Evolutionary conservation across 2,888 invertebrate species (phyloP).

Genomic region (Scrobipalpa atriplicella): DNA sequence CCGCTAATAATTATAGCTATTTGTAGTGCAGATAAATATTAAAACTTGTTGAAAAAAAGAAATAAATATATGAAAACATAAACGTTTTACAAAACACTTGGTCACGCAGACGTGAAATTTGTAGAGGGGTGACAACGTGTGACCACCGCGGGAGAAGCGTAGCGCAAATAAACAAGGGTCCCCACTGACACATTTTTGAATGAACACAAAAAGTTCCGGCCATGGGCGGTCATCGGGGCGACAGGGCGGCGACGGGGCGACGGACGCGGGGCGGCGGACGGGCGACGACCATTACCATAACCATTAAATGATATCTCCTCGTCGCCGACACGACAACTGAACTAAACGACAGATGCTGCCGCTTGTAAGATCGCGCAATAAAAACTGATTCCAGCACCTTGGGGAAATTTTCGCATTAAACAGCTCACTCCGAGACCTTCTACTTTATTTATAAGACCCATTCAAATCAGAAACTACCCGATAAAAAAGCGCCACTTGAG

Average conservation of each 20-base stretch:
- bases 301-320: conserved; percentile 55
- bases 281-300: conserved; percentile 54
- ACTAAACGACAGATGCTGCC: conserved; percentile 51
- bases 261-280: conserved; percentile 37
- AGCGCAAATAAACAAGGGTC: conserved; percentile 46
- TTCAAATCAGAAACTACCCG: conserved; percentile 22
- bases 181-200: conserved; percentile 66
- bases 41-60: background rate
- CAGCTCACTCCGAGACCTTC: conserved; percentile 31
- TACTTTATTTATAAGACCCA: conserved; percentile 29
- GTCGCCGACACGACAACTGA: conserved; percentile 52
- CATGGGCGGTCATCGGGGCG: conserved; percentile 39
- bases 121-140: conserved; percentile 44
- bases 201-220: conserved; percentile 55
- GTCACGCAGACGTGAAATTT: conserved; percentile 39
- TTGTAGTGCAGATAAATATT: background rate
- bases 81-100: conserved; percentile 30
- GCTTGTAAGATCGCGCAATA: conserved; percentile 45
- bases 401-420: conserved; percentile 38
- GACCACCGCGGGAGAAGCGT: conserved; percentile 45
- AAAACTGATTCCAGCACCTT: conserved; percentile 45
- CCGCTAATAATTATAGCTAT: background rate
- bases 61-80: background rate
- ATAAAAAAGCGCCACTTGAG: conserved; percentile 20
- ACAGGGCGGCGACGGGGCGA: conserved; percentile 38